Evolutionary conservation across 2,888 invertebrate genomes (phyloP), one percentile per base, ranked within the genome.

Genomic region (Eupithecia pulchellata): DNA sequence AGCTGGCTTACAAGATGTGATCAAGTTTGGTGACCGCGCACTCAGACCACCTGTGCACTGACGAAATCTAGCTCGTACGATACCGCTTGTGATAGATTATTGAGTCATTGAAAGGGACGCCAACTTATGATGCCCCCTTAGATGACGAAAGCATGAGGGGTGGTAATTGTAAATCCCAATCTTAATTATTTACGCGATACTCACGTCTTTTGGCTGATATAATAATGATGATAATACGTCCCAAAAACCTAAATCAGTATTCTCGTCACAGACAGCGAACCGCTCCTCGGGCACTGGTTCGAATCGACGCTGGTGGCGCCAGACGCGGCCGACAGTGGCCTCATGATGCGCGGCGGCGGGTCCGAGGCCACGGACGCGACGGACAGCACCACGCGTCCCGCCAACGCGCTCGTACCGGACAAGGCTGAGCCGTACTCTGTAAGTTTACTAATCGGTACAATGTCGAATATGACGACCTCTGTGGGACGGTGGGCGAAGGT

Each of bases 261-360:
- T 30, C 13, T 58, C 32, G 11, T n/a, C 1, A 20, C 96, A 95
- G 97, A 97, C 87, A 97, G 97, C 88, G 98, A 98, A 90, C 97
- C 98, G 6, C 96, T 98, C 73, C 95, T 98, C 79, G 99, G 99
- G 0, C 96, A 98, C 78, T 99, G 98, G 98, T 98, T 99, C 90
- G 98, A 99, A 86, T 98, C 98, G 84, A 98, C 98, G 0, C 94
- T 99, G 14, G 97, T 98, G 30, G 98, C 98, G 1, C 96, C 97
- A 0, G 97, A 97, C 77, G 95, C 95, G 13, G 89, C 94, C 0
- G 97, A 96, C 77, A 94, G 94, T 52, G 95, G 73, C 0, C 69
- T 78, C 69, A 64, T 78, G 72, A 67, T 75, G 73, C 78, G 78
- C 14, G 65, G 61, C 17, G 92, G 92, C 29, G 90, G 95, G 47